phyloP scores from a whole-genome alignment of 2,113 vertebrate species.

The Clarias batrachus region DNA sequence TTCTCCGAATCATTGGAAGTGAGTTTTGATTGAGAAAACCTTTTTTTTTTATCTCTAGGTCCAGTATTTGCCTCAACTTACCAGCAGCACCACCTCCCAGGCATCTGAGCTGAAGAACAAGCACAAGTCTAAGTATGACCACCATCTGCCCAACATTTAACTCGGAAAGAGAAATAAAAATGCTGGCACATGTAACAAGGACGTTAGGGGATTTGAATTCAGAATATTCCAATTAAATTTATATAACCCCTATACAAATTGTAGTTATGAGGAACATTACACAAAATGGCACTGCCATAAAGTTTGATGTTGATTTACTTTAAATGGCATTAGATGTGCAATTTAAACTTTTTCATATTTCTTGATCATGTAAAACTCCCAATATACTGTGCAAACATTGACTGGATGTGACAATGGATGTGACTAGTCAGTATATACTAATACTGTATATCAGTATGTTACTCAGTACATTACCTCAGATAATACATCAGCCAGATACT shows the following conservation, averaged over 20 bases:
- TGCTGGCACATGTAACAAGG: neutral
- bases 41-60: conserved; percentile 55
- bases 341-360: neutral
- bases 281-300: neutral
- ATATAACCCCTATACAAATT: neutral
- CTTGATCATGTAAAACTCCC: neutral
- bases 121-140: conserved; percentile 72
- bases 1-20: neutral
- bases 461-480: too few relatives aligned
- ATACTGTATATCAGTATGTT: neutral
- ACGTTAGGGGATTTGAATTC: neutral
- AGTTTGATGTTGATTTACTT: neutral
- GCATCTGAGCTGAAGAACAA: conserved; percentile 76
- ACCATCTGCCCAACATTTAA: conserved; percentile 78
- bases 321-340: neutral
- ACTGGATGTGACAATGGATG: neutral
- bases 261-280: neutral
- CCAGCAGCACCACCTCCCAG: conserved; percentile 75
- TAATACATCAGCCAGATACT: too few relatives aligned
- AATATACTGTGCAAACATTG: neutral
- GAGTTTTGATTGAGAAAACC: neutral
- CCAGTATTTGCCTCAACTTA: conserved; percentile 77
- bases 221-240: neutral
- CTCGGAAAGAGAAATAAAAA: neutral
- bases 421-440: neutral